Evolutionary conservation across 1,140 invertebrate genomes (phyloP).

Genomic region (Babylonia areolata): DNA sequence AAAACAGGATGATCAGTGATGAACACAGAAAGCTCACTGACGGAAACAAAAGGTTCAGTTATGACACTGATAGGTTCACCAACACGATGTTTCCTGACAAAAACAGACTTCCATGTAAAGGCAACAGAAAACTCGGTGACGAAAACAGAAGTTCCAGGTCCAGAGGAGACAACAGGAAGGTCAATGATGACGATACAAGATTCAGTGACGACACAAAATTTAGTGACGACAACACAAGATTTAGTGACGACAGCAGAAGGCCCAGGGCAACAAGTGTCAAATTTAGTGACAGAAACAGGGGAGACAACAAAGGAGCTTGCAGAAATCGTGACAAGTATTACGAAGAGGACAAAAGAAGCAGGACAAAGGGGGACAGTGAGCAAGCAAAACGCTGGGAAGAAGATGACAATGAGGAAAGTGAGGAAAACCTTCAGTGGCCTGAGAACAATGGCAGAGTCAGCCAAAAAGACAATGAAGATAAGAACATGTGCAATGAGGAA

Average conservation of each 20-base stretch:
- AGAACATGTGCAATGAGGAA: neutral
- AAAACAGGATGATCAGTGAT: neutral
- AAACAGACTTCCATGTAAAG: no score
- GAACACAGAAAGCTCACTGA: neutral
- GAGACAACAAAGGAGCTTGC: neutral
- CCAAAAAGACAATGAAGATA: neutral
- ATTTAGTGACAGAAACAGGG: neutral
- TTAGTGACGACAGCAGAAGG: neutral
- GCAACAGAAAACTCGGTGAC: no score
- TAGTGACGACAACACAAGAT: neutral
- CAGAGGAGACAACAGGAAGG: no score
- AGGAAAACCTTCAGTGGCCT: no score
- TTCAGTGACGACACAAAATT: neutral
- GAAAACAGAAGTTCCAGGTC: no score
- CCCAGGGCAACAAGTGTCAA: neutral
- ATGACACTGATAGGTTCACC: no score
- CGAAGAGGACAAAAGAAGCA: neutral
- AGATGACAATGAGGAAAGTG: neutral
- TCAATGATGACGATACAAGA: neutral
- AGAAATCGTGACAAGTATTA: neutral
- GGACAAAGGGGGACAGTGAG: neutral
- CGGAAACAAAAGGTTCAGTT: neutral
- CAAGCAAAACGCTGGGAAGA: neutral
- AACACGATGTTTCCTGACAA: no score
- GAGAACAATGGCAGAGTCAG: neutral